phyloP scores from a whole-genome alignment of 2,888 invertebrate species.

The Ctena decussata region DNA sequence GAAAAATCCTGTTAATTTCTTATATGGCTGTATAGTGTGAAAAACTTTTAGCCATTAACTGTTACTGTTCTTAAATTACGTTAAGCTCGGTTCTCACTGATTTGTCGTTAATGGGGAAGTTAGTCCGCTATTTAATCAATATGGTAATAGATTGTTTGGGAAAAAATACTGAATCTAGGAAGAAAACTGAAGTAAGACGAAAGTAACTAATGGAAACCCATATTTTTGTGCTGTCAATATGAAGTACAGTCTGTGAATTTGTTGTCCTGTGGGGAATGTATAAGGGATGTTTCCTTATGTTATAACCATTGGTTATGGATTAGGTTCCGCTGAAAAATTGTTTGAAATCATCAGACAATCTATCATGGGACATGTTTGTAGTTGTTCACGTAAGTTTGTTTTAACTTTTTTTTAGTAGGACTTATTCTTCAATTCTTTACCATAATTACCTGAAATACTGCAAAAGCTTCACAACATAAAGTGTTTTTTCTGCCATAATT shows the following conservation, averaged over 20 bases:
- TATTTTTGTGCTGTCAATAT: not conserved
- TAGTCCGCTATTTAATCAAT: not conserved
- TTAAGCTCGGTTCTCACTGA: not conserved
- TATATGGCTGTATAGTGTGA: not conserved
- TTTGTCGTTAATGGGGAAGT: not conserved
- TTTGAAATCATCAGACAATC: not conserved
- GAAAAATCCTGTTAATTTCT: no score
- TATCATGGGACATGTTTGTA: slow-evolving; percentile 63
- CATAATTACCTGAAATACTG: no score
- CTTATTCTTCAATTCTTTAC: no score
- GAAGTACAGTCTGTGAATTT: not conserved
- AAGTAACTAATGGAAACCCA: not conserved
- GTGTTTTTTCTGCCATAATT: no score
- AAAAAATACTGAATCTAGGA: not conserved
- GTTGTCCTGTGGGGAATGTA: not conserved
- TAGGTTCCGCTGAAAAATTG: not conserved
- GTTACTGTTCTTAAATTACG: not conserved
- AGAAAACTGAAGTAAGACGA: not conserved
- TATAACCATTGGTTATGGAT: not conserved
- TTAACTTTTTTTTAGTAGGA: no score
- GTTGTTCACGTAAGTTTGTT: slow-evolving; percentile 53
- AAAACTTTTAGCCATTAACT: slow-evolving; percentile 10
- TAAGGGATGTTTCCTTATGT: not conserved
- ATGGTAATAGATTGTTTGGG: not conserved
- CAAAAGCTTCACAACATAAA: no score